Percentiles rank a stretch among this genome's conserved stretches.
phyloP scores from a whole-genome alignment of 2,797 vertebrate genomes.

The Alcedo atthis region DNA sequence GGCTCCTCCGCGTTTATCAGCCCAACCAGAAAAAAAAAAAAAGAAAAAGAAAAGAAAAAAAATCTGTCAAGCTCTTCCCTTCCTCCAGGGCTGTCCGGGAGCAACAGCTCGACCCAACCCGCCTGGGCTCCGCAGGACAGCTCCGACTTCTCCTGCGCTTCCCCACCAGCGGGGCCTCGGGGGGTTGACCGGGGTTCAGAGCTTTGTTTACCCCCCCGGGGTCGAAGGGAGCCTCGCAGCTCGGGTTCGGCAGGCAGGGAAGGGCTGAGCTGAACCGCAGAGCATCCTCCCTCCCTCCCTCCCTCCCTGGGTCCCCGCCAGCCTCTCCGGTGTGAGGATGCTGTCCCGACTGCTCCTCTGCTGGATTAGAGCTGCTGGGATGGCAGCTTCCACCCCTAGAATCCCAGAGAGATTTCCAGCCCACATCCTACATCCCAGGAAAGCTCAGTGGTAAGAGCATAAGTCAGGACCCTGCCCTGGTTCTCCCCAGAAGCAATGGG shows the following conservation, averaged over 20 bases:
- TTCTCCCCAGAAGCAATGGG: background rate
- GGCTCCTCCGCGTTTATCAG: background rate
- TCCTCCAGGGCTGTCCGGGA: background rate
- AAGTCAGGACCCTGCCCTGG: background rate
- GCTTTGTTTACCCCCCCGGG: background rate
- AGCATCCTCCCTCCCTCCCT: background rate
- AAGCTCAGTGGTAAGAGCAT: background rate
- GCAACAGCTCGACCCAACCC: background rate
- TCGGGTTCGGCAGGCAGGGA: background rate
- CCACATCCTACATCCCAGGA: background rate
- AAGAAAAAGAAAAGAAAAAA: too few relatives aligned
- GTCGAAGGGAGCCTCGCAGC: rapidly evolving
- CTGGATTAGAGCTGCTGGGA: background rate
- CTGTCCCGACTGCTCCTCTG: rapidly evolving
- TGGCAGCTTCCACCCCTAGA: background rate
- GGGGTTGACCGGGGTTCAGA: background rate
- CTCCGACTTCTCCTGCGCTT: rapidly evolving
- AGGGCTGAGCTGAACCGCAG: background rate
- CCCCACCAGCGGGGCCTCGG: rapidly evolving
- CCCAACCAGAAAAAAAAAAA: too few relatives aligned
- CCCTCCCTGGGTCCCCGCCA: background rate
- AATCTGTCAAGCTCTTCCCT: background rate
- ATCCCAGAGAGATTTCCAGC: background rate
- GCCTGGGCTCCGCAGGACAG: rapidly evolving
- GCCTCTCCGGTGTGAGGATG: rapidly evolving